These are phyloP conservation scores for Luperina testacea DNA, from an alignment of 2,888 invertebrate genomes.

Conservation along the genomic window DNA sequence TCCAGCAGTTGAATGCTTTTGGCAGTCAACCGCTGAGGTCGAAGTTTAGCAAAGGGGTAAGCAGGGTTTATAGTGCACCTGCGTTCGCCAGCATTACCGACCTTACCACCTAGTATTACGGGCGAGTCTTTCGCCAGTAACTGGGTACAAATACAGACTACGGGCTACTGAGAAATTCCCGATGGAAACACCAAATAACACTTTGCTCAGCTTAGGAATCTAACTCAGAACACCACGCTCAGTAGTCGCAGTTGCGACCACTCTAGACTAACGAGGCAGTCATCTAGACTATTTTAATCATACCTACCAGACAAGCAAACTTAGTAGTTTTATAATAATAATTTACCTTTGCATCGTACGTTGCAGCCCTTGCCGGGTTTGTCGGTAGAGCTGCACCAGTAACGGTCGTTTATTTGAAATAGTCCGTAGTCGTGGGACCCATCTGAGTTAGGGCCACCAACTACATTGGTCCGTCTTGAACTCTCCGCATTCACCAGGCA, in stretches of 20 bases:
- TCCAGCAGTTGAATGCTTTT: not conserved
- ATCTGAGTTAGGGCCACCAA: constrained; percentile 84
- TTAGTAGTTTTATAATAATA: not conserved
- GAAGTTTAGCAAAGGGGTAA: not conserved
- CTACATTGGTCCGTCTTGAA: constrained; percentile 82
- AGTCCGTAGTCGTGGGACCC: constrained; percentile 85
- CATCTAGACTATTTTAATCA: not conserved
- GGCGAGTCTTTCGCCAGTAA: not conserved
- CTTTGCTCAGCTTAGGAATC: no score
- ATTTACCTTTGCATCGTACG: constrained; percentile 78
- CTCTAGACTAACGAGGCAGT: not conserved
- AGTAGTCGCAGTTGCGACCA: not conserved
- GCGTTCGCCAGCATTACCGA: not conserved
- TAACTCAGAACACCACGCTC: not conserved
- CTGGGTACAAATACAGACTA: not conserved
- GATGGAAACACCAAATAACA: not conserved
- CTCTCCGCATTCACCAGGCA: constrained; percentile 89
- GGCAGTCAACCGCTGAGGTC: no score
- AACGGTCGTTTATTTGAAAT: constrained; percentile 84
- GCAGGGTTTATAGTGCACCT: not conserved
- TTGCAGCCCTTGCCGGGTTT: constrained; percentile 80
- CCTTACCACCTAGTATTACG: not conserved
- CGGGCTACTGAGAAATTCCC: not conserved
- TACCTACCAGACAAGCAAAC: not conserved
- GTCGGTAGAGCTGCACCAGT: constrained; percentile 77